Conservation (phyloP, 2,888 invertebrate species). For the Hedychridium roseum region DNA sequence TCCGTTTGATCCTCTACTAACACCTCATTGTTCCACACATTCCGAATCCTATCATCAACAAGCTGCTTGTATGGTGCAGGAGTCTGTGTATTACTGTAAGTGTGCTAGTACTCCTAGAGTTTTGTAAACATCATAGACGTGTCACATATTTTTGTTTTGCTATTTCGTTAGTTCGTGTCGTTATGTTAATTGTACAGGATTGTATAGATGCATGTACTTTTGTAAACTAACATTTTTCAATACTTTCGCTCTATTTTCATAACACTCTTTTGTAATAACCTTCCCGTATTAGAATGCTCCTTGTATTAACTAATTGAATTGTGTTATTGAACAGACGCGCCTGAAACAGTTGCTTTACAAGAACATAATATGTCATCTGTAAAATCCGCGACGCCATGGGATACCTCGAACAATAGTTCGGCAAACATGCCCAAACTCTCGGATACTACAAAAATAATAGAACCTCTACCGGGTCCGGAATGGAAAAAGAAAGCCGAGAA, state of each 20-base stretch:
- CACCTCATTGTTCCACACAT: slow-evolving; percentile 60
- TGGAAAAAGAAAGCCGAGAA: slow-evolving; percentile 48
- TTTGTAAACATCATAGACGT: no score
- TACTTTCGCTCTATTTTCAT: slow-evolving; percentile 2
- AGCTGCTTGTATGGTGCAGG: slow-evolving; percentile 60
- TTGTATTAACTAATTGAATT: slow-evolving; percentile 8
- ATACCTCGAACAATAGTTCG: slow-evolving; percentile 21
- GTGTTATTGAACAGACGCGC: slow-evolving; percentile 29
- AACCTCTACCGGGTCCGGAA: slow-evolving; percentile 56
- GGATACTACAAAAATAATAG: slow-evolving; percentile 51
- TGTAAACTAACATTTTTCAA: not conserved
- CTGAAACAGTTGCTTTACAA: slow-evolving; percentile 31
- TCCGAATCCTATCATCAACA: slow-evolving; percentile 63
- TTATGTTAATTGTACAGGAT: not conserved
- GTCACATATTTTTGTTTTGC: no score
- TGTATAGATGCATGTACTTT: not conserved
- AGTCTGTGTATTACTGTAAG: slow-evolving; percentile 61
- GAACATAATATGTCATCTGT: slow-evolving; percentile 33
- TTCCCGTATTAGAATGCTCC: no score
- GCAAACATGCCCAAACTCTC: slow-evolving; percentile 34
- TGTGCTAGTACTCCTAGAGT: slow-evolving; percentile 41
- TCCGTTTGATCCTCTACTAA: slow-evolving; percentile 62
- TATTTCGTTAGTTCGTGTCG: no score
- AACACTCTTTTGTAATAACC: slow-evolving; percentile 5
- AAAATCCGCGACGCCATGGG: slow-evolving; percentile 26